These are phyloP conservation scores for Psephotus haematonotus DNA, from an alignment of 2,113 vertebrate genomes.

Conservation along the genomic window DNA sequence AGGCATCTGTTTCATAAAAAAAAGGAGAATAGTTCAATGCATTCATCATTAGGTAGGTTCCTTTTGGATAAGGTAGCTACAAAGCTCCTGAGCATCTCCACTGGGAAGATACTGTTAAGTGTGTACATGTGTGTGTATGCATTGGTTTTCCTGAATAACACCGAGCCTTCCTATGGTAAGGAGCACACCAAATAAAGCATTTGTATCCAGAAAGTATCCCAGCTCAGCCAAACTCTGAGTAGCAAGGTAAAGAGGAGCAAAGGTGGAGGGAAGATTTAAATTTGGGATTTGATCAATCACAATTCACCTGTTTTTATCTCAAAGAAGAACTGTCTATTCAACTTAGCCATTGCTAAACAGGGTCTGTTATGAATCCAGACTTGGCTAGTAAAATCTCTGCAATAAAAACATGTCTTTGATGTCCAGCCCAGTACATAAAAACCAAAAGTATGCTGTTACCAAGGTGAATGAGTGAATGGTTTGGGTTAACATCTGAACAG, in stretches of 20 bases:
- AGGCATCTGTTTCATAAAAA: not conserved
- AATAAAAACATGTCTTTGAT: constrained; percentile 73
- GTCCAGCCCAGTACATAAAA: constrained; percentile 67
- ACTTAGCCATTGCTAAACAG: not conserved
- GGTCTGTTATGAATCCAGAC: constrained; percentile 49
- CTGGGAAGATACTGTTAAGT: not conserved
- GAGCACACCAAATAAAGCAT: not conserved
- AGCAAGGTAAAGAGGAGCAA: not conserved
- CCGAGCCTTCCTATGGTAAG: not conserved
- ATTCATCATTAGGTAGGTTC: not conserved
- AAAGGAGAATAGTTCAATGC: not conserved
- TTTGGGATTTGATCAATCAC: not conserved
- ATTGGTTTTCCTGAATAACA: not conserved
- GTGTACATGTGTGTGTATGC: not conserved
- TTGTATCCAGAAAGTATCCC: not conserved
- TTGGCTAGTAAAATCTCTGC: constrained; percentile 41
- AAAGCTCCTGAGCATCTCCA: not conserved
- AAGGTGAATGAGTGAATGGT: constrained; percentile 68
- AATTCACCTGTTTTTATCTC: constrained; percentile 56
- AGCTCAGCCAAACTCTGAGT: not conserved
- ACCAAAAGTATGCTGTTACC: constrained; percentile 62
- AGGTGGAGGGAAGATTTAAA: not conserved
- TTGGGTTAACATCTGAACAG: constrained; percentile 63
- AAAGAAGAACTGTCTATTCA: not conserved
- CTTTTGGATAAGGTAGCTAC: not conserved